phyloP scores from a whole-genome alignment of 2,113 vertebrate genomes.

The Pyxicephalus adspersus region DNA sequence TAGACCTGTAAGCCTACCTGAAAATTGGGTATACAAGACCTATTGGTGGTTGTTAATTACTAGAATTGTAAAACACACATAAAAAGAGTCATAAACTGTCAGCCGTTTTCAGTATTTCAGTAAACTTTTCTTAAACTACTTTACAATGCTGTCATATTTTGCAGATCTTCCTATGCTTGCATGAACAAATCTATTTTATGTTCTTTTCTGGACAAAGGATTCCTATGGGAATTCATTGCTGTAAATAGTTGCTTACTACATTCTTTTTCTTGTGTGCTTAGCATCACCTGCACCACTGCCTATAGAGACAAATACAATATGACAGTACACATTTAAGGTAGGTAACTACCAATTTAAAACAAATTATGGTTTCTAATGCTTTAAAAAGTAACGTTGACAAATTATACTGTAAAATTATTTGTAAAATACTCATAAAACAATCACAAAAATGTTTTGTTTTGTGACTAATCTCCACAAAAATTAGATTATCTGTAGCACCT shows the following conservation, averaged over 20 bases:
- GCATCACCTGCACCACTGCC: neutral
- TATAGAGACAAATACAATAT: no score
- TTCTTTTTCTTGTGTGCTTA: neutral
- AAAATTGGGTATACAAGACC: no score
- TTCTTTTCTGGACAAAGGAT: neutral
- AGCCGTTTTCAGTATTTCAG: neutral
- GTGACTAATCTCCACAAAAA: slow-evolving; percentile 13
- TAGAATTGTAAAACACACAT: no score
- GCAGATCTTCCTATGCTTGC: neutral
- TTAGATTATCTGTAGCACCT: slow-evolving; percentile 1
- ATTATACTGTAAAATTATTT: neutral
- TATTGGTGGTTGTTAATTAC: no score
- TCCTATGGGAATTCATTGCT: neutral
- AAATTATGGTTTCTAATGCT: neutral
- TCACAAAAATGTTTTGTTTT: slow-evolving; percentile 11
- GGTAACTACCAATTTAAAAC: neutral
- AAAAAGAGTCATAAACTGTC: no score
- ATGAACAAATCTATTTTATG: neutral
- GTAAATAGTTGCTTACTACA: neutral
- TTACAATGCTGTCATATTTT: neutral
- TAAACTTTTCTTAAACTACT: neutral
- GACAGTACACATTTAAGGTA: no score
- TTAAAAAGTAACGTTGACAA: neutral
- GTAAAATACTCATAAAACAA: neutral
- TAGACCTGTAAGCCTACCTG: no score